Evolutionary conservation across 2,888 invertebrate species (phyloP).

Genomic region (Cryptus armator): DNA sequence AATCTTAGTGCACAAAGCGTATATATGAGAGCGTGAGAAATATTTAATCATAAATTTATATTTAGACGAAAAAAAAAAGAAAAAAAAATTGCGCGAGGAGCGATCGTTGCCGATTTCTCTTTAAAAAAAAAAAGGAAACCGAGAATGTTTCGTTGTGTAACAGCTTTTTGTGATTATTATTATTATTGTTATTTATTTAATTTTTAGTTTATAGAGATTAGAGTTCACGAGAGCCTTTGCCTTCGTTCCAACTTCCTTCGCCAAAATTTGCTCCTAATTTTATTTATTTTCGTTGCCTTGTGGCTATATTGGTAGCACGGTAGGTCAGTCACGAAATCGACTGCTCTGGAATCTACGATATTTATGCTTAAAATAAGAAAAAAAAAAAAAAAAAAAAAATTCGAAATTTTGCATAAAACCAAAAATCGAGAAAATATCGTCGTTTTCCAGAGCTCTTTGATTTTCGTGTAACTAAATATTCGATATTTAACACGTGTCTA

Average conservation of each 20-base stretch:
- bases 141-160: slow-evolving; percentile 61
- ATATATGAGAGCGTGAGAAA: slow-evolving; percentile 45
- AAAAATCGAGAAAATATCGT: slow-evolving; percentile 28
- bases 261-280: background rate
- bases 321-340: slow-evolving; percentile 46
- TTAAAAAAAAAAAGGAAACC: slow-evolving; percentile 8
- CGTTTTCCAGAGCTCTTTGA: slow-evolving; percentile 45
- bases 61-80: slow-evolving; percentile 14
- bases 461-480: slow-evolving; percentile 55
- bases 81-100: slow-evolving; percentile 35
- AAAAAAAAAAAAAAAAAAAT: background rate
- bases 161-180: slow-evolving; percentile 42
- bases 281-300: slow-evolving; percentile 41
- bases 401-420: slow-evolving; percentile 7
- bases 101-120: slow-evolving; percentile 48
- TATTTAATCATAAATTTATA: slow-evolving; percentile 23
- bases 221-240: slow-evolving; percentile 44
- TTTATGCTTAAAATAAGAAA: background rate
- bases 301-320: slow-evolving; percentile 55
- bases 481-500: slow-evolving; percentile 30
- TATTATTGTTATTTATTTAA: slow-evolving; percentile 11
- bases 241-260: slow-evolving; percentile 35
- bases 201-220: slow-evolving; percentile 53
- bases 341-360: slow-evolving; percentile 31
- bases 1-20: slow-evolving; percentile 57